Evolutionary conservation across 2,113 vertebrate genomes (phyloP), one percentile per base, ranked within the genome.

Genomic region (Sapayoa aenigma): DNA sequence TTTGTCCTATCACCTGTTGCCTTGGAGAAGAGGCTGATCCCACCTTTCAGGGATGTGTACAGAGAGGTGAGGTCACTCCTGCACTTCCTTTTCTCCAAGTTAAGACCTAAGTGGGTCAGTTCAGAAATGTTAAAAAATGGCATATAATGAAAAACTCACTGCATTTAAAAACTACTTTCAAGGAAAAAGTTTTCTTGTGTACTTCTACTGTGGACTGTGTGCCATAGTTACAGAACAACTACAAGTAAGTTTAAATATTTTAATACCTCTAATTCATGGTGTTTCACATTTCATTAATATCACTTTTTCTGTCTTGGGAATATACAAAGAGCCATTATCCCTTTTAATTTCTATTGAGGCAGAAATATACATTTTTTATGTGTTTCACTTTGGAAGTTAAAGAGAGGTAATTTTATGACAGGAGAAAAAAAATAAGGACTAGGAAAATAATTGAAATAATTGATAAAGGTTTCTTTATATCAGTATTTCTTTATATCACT

Each of bases 201-300:
- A 71, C 73, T 93, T 95, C 65, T 83, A 56, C 23, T 62, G 60
- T 96, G 94, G 66, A 65, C 63, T 91, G 80, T 30, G 88, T 97
- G 77, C 93, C 94, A 89, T 42, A 90, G 63, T 83, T 77, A 88
- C 63, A 89, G 62, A 95, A 91, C 73, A 97, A 88, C 84, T 96
- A 78, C 84, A 95, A 77, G 62, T 62, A 92, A 73, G 90, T 95
- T 93, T 93, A 86, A 97, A 97, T 97, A 94, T 97, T 97, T 97
- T 83, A 96, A 91, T 95, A 74, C 41, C 33, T 95, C 53, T 97
- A 97, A 96, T 96, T 97, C 95, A 93, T 94, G 80, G 85, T 91
- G 84, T 83, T 96, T 97, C 94, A 75, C 14, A 23, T 95, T 96
- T 96, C 90, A 91, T 97, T 97, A 97, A 71, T 75, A 72, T 93